A percentile compares a stretch with the other conserved stretches of the same genome.
phyloP scores from a whole-genome alignment of 2,797 vertebrate species.

The Microctenopoma lineatum region DNA sequence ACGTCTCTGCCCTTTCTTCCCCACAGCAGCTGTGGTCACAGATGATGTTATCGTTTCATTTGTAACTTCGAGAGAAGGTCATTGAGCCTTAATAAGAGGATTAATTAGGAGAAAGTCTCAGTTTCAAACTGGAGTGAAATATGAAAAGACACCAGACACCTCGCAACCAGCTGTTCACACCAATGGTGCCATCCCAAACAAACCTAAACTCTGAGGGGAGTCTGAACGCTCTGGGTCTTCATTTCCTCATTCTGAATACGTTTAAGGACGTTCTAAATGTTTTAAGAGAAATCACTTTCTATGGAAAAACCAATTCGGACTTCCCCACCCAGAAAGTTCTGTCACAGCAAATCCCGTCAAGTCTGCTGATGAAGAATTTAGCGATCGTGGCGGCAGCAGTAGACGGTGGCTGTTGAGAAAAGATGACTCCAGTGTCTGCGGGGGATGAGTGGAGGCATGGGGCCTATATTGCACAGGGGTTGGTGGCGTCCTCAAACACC shows the following conservation, averaged over 20 bases:
- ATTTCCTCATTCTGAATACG: not conserved
- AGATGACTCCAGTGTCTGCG: conserved; percentile 42
- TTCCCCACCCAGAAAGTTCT: not conserved
- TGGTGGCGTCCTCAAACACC: conserved; percentile 76
- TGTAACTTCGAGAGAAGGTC: not conserved
- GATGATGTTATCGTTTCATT: not conserved
- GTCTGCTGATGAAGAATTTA: conserved; percentile 8
- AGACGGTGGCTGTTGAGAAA: conserved; percentile 2
- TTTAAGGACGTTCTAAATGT: not conserved
- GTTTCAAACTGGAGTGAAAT: not conserved
- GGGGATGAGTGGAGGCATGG: not conserved
- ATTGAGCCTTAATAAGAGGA: too few species aligned
- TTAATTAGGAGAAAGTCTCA: not conserved
- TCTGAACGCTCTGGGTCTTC: not conserved
- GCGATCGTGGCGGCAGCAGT: not conserved
- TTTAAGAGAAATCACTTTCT: conserved; percentile 6
- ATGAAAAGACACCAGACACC: conserved; percentile 39
- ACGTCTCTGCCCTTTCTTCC: not conserved
- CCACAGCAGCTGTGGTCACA: not conserved
- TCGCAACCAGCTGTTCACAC: not conserved
- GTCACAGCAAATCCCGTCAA: not conserved
- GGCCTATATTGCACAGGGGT: conserved; percentile 74
- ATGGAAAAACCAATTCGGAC: not conserved
- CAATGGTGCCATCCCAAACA: not conserved
- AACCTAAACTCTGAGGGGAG: not conserved